phyloP scores from a whole-genome alignment of 2,888 invertebrate genomes.

The Agrenia bidenticulata region DNA sequence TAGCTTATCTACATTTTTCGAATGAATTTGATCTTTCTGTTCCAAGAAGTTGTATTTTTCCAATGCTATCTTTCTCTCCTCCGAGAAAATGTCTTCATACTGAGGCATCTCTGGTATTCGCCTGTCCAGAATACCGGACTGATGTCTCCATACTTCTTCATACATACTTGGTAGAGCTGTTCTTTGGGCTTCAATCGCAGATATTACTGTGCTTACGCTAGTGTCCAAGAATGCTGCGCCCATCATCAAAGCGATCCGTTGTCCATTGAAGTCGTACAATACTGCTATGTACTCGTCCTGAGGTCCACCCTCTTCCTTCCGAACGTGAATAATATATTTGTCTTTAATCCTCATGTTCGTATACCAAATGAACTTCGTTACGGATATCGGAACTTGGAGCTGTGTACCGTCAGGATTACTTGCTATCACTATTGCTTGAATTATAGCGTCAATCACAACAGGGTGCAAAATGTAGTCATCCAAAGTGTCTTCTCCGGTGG shows the following conservation, averaged over 20 bases:
- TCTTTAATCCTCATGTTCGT: background rate
- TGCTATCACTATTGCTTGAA: slow-evolving; percentile 5
- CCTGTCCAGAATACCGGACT: background rate
- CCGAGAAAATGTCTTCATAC: background rate
- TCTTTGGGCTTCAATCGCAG: background rate
- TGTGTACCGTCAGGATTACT: background rate
- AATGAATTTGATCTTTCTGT: too few relatives aligned
- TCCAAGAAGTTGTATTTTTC: too few relatives aligned
- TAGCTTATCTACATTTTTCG: background rate
- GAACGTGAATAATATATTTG: background rate
- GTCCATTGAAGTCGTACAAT: background rate
- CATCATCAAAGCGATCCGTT: slow-evolving; percentile 1
- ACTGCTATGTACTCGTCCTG: background rate
- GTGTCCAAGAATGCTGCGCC: slow-evolving; percentile 8
- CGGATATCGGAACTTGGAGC: background rate
- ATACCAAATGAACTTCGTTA: slow-evolving; percentile 11
- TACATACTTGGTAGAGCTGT: slow-evolving; percentile 2
- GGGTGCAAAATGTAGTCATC: slow-evolving; percentile 3
- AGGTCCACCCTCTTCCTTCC: background rate
- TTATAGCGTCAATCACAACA: slow-evolving; percentile 8
- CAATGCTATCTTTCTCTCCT: background rate
- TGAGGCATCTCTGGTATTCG: background rate
- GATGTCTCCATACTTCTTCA: background rate
- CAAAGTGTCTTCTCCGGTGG: background rate
- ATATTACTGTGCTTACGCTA: background rate